Percentiles rank a stretch among this genome's conserved stretches.
These are phyloP conservation scores for Pygocentrus nattereri DNA, from an alignment of 2,797 vertebrate species.

Conservation along the genomic window DNA sequence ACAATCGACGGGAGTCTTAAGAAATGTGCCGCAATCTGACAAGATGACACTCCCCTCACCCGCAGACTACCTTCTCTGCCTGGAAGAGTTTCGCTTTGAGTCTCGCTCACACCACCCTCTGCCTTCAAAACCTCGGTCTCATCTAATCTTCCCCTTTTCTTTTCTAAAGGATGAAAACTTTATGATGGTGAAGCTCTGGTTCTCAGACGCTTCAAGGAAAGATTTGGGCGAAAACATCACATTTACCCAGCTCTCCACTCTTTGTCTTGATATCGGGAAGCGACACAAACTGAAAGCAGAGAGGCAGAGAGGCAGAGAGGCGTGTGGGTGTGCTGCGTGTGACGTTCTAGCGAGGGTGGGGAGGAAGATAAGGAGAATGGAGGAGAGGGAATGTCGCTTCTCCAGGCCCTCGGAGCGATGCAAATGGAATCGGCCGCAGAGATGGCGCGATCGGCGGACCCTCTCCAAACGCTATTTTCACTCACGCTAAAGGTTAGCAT, in stretches of 20 bases:
- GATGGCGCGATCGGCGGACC: constrained; percentile 48
- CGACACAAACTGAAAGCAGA: not conserved
- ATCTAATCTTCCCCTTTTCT: not conserved
- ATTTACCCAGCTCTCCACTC: not conserved
- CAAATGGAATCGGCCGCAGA: constrained; percentile 24
- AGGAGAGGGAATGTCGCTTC: constrained; percentile 2
- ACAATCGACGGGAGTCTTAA: not conserved
- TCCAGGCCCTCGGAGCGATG: constrained; percentile 30
- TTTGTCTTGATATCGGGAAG: not conserved
- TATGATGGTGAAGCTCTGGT: not conserved
- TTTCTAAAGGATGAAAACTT: not conserved
- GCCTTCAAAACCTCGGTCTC: not conserved
- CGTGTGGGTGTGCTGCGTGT: not conserved
- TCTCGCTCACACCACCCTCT: too few species aligned
- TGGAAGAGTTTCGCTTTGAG: not conserved
- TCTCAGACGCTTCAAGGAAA: not conserved
- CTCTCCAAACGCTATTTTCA: constrained; percentile 56
- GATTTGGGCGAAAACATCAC: not conserved
- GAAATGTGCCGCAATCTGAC: constrained; percentile 8
- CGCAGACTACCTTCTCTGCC: not conserved
- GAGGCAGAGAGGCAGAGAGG: not conserved
- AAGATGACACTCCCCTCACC: constrained; percentile 29
- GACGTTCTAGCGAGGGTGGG: not conserved
- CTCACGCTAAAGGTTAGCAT: constrained; percentile 55
- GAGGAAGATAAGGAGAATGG: not conserved